phyloP scores from a whole-genome alignment of 1,140 invertebrate species.

The Lithobius niger region DNA sequence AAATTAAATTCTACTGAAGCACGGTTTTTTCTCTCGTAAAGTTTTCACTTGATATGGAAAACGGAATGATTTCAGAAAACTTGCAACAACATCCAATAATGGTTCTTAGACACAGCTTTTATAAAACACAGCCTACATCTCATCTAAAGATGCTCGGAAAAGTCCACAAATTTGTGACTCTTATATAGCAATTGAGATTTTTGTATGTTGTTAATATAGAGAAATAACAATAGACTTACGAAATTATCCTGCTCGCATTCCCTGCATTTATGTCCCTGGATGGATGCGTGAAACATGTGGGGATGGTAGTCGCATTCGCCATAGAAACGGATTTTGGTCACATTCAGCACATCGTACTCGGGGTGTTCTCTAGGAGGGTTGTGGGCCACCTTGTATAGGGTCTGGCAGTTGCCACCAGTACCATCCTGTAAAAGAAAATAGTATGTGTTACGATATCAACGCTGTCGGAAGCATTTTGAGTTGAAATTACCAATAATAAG shows the following conservation, averaged over 20 bases:
- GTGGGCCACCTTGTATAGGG: conserved; percentile 14
- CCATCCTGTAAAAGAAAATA: conserved; percentile 10
- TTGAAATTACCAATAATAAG: no score
- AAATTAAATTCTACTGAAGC: no score
- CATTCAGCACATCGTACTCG: conserved; percentile 18
- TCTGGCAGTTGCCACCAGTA: conserved; percentile 15
- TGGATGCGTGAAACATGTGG: conserved; percentile 6
- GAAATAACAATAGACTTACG: conserved; percentile 4
- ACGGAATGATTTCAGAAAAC: no score
- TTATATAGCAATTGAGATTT: background rate
- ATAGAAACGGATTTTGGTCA: conserved; percentile 21
- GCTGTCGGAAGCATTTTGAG: background rate
- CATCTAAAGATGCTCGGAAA: no score
- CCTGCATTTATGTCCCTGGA: conserved; percentile 15
- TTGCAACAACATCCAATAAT: no score
- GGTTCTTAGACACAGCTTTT: no score
- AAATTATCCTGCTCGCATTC: conserved; percentile 10
- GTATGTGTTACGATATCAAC: background rate
- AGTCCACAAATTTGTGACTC: no score
- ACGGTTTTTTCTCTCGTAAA: no score
- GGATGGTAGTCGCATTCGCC: conserved; percentile 19
- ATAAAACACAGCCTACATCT: no score
- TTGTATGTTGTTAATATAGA: background rate
- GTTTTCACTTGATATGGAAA: no score
- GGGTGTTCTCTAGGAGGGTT: conserved; percentile 10